Evolutionary conservation across 2,113 vertebrate genomes (phyloP).

Genomic region (Cynoglossus semilaevis): DNA sequence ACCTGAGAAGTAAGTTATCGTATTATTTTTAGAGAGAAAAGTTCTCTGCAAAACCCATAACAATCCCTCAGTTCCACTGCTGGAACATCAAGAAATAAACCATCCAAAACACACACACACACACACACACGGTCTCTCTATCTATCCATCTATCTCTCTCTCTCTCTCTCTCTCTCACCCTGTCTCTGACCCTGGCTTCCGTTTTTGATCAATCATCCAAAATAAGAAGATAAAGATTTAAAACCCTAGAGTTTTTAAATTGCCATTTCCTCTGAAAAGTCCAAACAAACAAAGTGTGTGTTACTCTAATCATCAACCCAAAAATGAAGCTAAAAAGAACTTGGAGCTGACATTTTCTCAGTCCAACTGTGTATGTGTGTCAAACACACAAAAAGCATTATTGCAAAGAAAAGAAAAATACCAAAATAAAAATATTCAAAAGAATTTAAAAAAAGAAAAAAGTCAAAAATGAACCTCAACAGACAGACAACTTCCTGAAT

Average conservation of each 20-base stretch:
- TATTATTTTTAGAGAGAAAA: neutral
- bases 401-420: no score
- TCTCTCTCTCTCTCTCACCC: neutral
- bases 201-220: neutral
- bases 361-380: no score
- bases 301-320: no score
- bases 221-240: no score
- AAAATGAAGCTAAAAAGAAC: no score
- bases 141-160: conserved; percentile 14
- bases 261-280: no score
- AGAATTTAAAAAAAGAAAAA: no score
- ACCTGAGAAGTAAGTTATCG: neutral
- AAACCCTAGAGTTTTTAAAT: no score
- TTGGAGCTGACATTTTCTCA: no score
- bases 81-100: conserved; percentile 39
- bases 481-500: conserved; percentile 15
- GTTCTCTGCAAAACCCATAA: conserved; percentile 27
- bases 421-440: no score
- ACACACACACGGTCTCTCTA: neutral
- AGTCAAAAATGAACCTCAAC: neutral
- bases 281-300: no score
- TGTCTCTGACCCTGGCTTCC: neutral
- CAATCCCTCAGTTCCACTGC: conserved; percentile 24
- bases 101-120: conserved; percentile 27
- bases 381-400: no score